Evolutionary conservation across 1,140 invertebrate species (phyloP).

Genomic region (Tetramorium alpestre): DNA sequence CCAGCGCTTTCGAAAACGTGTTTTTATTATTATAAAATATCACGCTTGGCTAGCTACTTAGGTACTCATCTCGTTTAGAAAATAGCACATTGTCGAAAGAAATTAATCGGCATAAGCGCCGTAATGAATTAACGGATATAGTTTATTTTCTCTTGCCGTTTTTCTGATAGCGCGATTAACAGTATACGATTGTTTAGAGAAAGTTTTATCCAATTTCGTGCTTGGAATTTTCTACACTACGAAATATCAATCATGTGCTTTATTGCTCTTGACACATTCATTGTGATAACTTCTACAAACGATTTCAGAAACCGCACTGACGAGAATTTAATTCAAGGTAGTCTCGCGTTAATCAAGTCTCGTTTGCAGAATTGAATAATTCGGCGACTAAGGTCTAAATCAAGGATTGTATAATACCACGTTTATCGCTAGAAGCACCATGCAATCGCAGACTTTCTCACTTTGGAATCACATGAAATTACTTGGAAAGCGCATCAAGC

Average conservation of each 20-base stretch:
- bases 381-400: constrained; percentile 8
- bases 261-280: not conserved
- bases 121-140: constrained; percentile 11
- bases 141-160: constrained; percentile 42
- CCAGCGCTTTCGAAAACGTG: not conserved
- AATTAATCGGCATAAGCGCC: constrained; percentile 1
- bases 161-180: constrained; percentile 39
- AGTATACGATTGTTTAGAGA: constrained; percentile 40
- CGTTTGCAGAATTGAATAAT: not conserved
- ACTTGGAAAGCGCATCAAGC: constrained; percentile 17
- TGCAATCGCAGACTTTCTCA: constrained; percentile 39
- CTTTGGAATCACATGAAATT: constrained; percentile 33
- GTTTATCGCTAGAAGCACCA: not conserved
- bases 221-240: not conserved
- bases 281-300: not conserved
- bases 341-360: not conserved
- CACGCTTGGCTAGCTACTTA: constrained; percentile 1
- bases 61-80: not conserved
- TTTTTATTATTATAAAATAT: constrained; percentile 33
- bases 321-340: not conserved
- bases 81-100: not conserved
- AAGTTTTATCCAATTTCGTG: constrained; percentile 16
- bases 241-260: not conserved
- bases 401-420: constrained; percentile 19
- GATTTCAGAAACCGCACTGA: not conserved